Conservation (phyloP, 2,888 invertebrate genomes). For the Eledona agricola region DNA sequence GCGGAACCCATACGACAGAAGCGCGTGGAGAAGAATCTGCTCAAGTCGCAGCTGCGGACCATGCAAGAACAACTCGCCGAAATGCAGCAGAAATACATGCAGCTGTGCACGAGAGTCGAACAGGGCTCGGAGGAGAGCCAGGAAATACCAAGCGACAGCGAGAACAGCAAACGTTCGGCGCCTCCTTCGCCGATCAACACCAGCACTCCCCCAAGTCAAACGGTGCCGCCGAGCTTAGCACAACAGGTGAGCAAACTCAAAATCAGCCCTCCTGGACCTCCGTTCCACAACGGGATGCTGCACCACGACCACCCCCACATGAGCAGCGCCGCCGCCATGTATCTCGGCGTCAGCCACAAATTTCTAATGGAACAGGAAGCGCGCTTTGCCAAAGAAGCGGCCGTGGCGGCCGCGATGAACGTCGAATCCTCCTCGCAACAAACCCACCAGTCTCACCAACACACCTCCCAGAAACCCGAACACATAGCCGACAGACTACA, state of each 20-base stretch:
- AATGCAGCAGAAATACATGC: slow-evolving; percentile 91
- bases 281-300: slow-evolving; percentile 61
- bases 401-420: slow-evolving; percentile 68
- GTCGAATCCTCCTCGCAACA: slow-evolving; percentile 66
- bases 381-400: slow-evolving; percentile 73
- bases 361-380: slow-evolving; percentile 83
- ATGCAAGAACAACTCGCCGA: slow-evolving; percentile 90
- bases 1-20: slow-evolving; percentile 84
- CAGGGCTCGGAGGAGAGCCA: slow-evolving; percentile 80
- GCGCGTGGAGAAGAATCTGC: slow-evolving; percentile 84
- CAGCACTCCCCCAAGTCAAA: slow-evolving; percentile 63
- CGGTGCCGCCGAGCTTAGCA: slow-evolving; percentile 59
- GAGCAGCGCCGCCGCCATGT: slow-evolving; percentile 71
- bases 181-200: slow-evolving; percentile 67
- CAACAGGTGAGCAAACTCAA: slow-evolving; percentile 60
- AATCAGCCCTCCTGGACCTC: slow-evolving; percentile 62
- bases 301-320: slow-evolving; percentile 63
- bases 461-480: slow-evolving; percentile 65
- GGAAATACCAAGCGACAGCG: slow-evolving; percentile 76
- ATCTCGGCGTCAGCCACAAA: slow-evolving; percentile 80
- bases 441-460: slow-evolving; percentile 54
- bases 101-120: slow-evolving; percentile 86
- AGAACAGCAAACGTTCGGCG: slow-evolving; percentile 65
- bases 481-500: slow-evolving; percentile 82
- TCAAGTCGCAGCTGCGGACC: slow-evolving; percentile 84